Conservation (phyloP, 1,140 invertebrate genomes). For the Drosophila albomicans region DNA sequence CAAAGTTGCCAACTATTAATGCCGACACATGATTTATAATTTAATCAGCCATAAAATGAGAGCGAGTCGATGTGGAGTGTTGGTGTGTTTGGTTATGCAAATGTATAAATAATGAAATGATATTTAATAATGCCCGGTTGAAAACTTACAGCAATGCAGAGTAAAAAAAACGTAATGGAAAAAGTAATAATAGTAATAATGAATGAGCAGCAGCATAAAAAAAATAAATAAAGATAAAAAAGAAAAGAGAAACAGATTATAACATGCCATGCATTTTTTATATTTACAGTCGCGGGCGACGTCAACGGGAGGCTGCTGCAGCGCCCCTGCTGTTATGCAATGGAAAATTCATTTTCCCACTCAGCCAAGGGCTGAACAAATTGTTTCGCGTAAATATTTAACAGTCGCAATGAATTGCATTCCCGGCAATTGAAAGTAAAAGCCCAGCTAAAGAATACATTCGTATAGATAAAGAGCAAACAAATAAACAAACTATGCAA, state of each 20-base stretch:
- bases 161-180: slow-evolving; percentile 5
- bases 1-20: slow-evolving; percentile 40
- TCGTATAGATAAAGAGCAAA: slow-evolving; percentile 18
- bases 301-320: slow-evolving; percentile 21
- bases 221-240: slow-evolving; percentile 23
- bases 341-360: slow-evolving; percentile 50
- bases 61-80: slow-evolving; percentile 1
- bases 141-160: slow-evolving; percentile 32
- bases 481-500: slow-evolving; percentile 23
- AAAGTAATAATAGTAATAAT: slow-evolving; percentile 48
- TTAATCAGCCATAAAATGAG: slow-evolving; percentile 19
- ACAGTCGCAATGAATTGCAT: slow-evolving; percentile 38
- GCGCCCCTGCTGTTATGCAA: slow-evolving; percentile 48
- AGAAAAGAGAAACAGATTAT: slow-evolving; percentile 37
- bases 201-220: slow-evolving; percentile 29
- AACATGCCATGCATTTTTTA: slow-evolving; percentile 55
- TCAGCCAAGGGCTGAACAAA: slow-evolving; percentile 58
- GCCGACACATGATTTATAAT: slow-evolving; percentile 46
- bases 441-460: slow-evolving; percentile 18
- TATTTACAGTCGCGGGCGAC: slow-evolving; percentile 43
- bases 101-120: slow-evolving; percentile 70
- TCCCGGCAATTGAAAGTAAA: slow-evolving; percentile 59
- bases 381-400: slow-evolving; percentile 67
- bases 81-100: slow-evolving; percentile 23
- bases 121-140: slow-evolving; percentile 69